These are phyloP conservation scores for Clamator glandarius DNA, from an alignment of 2,797 vertebrate genomes.

Conservation along the genomic window DNA sequence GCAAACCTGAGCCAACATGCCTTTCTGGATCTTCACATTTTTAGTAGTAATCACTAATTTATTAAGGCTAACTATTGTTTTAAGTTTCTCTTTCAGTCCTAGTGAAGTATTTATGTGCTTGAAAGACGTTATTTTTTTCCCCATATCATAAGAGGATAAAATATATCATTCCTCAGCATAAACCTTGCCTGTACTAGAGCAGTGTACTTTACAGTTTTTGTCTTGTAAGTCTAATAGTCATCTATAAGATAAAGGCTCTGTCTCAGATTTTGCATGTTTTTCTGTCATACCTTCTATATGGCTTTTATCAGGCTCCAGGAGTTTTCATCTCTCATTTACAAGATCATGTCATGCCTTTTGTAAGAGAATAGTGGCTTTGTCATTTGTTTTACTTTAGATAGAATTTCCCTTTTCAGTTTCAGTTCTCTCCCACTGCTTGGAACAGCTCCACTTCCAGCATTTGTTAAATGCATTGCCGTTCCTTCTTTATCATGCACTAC, in stretches of 20 bases:
- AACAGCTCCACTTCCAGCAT: neutral
- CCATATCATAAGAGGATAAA: neutral
- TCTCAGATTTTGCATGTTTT: neutral
- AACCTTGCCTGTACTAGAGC: neutral
- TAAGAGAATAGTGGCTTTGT: neutral
- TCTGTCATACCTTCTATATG: neutral
- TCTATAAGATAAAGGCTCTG: neutral
- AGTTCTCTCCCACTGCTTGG: neutral
- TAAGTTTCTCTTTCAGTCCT: neutral
- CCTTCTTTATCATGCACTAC: neutral
- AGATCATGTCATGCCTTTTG: neutral
- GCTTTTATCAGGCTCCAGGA: neutral
- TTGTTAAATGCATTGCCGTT: neutral
- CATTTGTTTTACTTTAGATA: neutral
- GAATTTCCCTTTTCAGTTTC: neutral
- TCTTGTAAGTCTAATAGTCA: neutral
- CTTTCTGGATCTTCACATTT: neutral
- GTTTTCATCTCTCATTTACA: neutral
- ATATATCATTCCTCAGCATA: neutral
- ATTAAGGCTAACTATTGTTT: neutral
- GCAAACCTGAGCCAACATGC: neutral
- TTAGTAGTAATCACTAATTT: neutral
- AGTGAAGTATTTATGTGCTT: neutral
- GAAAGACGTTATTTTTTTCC: neutral
- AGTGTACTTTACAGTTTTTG: neutral